A percentile compares a stretch with the other conserved stretches of the same genome.
Conservation (phyloP, 2,888 invertebrate species). For the Melieria picta region DNA sequence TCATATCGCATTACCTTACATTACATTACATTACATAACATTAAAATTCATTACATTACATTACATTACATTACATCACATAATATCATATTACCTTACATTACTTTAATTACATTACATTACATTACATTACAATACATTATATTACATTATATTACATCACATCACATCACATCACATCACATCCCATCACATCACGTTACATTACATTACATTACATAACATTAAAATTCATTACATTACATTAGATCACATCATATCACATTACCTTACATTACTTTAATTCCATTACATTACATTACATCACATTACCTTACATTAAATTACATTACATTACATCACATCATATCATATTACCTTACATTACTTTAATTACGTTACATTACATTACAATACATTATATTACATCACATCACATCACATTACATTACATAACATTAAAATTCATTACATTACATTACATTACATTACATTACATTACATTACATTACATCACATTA, state of each 20-base stretch:
- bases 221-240: background rate
- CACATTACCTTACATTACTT: background rate
- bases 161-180: background rate
- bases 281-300: background rate
- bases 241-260: background rate
- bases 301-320: too few relatives aligned
- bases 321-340: too few relatives aligned
- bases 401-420: background rate
- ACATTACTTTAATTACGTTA: background rate
- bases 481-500: too few relatives aligned
- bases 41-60: background rate
- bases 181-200: background rate
- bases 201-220: background rate
- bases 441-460: too few relatives aligned
- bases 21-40: background rate
- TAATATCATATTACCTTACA: background rate
- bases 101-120: background rate
- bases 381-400: background rate
- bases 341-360: background rate
- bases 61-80: background rate
- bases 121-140: background rate
- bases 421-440: too few relatives aligned
- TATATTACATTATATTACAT: background rate
- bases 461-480: too few relatives aligned
- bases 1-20: background rate